Conservation (phyloP, 2,113 vertebrate genomes). For the Telmatochromis sp. region DNA sequence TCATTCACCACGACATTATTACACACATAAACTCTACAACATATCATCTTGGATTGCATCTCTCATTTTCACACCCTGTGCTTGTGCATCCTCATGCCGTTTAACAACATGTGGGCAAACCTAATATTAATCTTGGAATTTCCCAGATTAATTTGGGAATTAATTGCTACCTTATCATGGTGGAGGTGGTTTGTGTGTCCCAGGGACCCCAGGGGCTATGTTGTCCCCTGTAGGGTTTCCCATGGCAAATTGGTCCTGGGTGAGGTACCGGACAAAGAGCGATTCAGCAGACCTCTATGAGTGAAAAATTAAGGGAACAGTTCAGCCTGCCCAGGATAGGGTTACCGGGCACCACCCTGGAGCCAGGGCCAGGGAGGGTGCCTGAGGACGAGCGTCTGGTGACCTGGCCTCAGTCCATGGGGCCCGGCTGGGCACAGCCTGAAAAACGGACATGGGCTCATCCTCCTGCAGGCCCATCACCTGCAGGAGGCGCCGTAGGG, state of each 20-base stretch:
- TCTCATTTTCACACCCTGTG: background rate
- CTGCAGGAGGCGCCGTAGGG: background rate
- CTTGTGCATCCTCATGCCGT: background rate
- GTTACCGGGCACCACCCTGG: background rate
- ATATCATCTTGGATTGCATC: background rate
- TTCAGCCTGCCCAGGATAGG: background rate
- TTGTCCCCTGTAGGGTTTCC: background rate
- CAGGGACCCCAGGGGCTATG: background rate
- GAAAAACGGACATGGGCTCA: background rate
- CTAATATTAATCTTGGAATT: background rate
- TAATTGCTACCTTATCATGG: background rate
- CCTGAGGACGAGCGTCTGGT: background rate
- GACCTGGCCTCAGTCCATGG: background rate
- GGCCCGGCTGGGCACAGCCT: background rate
- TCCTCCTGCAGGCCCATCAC: background rate
- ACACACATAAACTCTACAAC: background rate
- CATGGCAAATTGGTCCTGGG: background rate
- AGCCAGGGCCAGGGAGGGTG: background rate
- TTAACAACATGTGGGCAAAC: background rate
- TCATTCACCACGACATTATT: background rate
- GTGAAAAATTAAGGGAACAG: background rate
- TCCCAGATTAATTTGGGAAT: background rate
- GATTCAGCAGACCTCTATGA: background rate
- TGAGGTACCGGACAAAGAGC: fast-evolving
- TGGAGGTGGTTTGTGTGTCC: background rate